A percentile compares a stretch with the other conserved stretches of the same genome.
phyloP scores from a whole-genome alignment of 2,797 vertebrate genomes.

The Sardinella longiceps region DNA sequence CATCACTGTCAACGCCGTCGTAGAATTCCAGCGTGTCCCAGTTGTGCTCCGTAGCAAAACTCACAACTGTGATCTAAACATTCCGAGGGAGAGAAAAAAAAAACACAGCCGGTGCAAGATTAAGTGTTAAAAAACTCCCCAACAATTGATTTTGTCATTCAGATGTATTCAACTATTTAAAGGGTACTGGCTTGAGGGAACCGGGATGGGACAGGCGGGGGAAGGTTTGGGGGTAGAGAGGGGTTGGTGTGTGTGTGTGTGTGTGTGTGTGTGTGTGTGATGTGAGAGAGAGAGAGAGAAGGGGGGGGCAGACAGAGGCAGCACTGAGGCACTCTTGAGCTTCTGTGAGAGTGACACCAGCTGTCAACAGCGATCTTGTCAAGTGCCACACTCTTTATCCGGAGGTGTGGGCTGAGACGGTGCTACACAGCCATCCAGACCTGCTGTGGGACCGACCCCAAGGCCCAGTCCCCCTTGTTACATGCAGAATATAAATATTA shows the following conservation, averaged over 20 bases:
- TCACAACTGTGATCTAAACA: constrained; percentile 90
- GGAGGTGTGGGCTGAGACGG: neutral
- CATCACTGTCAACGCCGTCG: constrained; percentile 91
- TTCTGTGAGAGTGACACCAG: neutral
- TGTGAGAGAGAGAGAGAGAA: no score
- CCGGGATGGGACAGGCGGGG: neutral
- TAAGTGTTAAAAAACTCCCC: neutral
- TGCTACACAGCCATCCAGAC: neutral
- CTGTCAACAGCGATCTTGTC: constrained; percentile 12
- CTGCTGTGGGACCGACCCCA: neutral
- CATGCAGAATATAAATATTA: neutral
- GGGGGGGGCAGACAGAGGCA: neutral
- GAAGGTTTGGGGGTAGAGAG: neutral
- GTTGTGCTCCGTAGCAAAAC: constrained; percentile 97
- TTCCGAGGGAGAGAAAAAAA: constrained; percentile 30
- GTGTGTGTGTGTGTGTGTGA: no score
- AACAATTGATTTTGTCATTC: constrained; percentile 12
- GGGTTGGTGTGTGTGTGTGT: no score
- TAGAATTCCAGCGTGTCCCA: constrained; percentile 99
- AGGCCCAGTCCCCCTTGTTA: neutral
- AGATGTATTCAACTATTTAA: neutral
- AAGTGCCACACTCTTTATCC: neutral
- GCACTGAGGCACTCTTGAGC: neutral
- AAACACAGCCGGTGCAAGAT: neutral
- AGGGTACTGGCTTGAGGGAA: neutral